A percentile compares a stretch with the other conserved stretches of the same genome.
These are phyloP conservation scores for Acleris laterana DNA, from an alignment of 2,888 invertebrate genomes.

Conservation along the genomic window DNA sequence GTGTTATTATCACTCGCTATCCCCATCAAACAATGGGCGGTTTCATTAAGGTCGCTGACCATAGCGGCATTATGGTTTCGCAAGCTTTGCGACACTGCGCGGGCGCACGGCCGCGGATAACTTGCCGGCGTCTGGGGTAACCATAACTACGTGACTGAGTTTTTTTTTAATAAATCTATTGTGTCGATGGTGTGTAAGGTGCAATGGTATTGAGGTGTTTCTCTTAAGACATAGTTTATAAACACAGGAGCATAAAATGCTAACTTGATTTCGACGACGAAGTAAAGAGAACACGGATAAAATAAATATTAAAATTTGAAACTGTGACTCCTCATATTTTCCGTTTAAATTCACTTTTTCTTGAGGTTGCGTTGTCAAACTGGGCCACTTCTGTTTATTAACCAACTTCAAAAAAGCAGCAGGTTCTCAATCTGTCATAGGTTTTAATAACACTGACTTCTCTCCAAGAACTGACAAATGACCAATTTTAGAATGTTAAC, in stretches of 20 bases:
- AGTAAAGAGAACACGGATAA: no score
- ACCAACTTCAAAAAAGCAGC: no score
- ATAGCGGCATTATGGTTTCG: slow-evolving; percentile 58
- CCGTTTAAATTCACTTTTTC: no score
- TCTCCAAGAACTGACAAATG: no score
- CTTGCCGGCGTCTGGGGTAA: slow-evolving; percentile 33
- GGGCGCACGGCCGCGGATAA: slow-evolving; percentile 44
- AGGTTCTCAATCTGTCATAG: no score
- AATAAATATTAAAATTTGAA: no score
- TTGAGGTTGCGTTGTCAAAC: no score
- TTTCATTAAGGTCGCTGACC: slow-evolving; percentile 61
- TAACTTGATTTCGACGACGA: no score
- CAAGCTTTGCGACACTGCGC: slow-evolving; percentile 55
- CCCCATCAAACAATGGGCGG: slow-evolving; percentile 52
- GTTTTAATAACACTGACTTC: no score
- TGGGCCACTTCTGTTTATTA: no score
- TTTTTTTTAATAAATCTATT: slow-evolving; percentile 9
- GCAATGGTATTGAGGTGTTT: background rate
- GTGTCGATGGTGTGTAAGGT: slow-evolving; percentile 3
- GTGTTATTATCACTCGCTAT: slow-evolving; percentile 15
- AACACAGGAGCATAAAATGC: background rate
- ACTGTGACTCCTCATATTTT: no score
- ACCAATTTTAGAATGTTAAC: no score
- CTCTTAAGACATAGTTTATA: background rate
- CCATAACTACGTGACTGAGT: slow-evolving; percentile 32